A percentile compares a stretch with the other conserved stretches of the same genome.
These are phyloP conservation scores for Desmodus rotundus DNA, from an alignment of 2,113 vertebrate genomes.

Conservation along the genomic window DNA sequence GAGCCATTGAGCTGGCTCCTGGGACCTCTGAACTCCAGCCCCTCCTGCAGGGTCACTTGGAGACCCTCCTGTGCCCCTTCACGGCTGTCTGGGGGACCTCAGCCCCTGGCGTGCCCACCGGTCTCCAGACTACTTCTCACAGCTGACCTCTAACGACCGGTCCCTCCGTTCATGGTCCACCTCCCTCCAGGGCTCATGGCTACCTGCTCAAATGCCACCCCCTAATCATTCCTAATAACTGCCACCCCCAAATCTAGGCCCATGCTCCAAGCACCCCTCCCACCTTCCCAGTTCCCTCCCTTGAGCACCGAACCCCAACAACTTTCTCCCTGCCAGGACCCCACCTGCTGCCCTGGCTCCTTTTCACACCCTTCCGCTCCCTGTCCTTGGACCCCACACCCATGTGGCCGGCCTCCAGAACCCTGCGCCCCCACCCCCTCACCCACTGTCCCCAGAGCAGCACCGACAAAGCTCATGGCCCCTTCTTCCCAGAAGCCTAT, in stretches of 20 bases:
- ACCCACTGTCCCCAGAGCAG: not conserved
- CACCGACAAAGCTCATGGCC: not conserved
- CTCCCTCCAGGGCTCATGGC: not conserved
- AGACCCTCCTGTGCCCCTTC: not conserved
- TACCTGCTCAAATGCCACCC: not conserved
- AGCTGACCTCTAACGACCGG: not conserved
- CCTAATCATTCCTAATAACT: no score
- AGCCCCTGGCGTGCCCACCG: not conserved
- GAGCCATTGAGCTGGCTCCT: not conserved
- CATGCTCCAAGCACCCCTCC: rapidly evolving
- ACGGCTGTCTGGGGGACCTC: rapidly evolving
- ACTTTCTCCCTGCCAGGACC: no score
- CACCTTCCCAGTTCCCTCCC: not conserved
- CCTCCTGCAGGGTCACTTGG: no score
- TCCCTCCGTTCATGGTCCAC: not conserved
- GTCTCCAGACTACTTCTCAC: rapidly evolving
- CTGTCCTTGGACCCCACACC: no score
- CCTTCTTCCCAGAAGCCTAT: not conserved
- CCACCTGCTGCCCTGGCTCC: not conserved
- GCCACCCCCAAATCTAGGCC: not conserved
- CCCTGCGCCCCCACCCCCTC: not conserved
- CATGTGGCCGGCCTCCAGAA: rapidly evolving
- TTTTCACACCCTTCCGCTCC: not conserved
- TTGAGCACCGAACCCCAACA: no score
- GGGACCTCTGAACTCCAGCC: no score